phyloP scores from a whole-genome alignment of 1,140 invertebrate species.

The Drosophila takahashii region DNA sequence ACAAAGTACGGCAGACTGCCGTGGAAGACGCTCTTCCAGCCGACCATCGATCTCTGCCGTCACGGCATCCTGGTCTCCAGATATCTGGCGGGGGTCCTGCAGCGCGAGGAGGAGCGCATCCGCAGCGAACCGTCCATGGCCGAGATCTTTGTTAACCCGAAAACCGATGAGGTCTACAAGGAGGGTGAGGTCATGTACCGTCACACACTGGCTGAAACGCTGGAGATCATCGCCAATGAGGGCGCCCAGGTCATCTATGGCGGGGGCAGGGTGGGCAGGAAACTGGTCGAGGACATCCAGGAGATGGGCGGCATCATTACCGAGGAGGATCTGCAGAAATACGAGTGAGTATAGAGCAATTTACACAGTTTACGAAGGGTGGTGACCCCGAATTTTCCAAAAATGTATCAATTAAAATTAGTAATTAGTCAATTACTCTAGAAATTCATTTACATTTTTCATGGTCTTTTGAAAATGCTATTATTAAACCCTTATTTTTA shows the following conservation, averaged over 20 bases:
- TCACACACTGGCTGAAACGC: constrained; percentile 89
- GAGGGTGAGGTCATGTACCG: constrained; percentile 90
- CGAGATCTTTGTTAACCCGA: constrained; percentile 89
- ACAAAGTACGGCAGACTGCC: constrained; percentile 90
- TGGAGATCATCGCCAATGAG: constrained; percentile 89
- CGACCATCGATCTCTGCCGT: constrained; percentile 91
- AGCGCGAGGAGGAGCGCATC: constrained; percentile 86
- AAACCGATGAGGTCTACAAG: constrained; percentile 87
- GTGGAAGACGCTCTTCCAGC: constrained; percentile 93
- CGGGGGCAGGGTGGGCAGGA: constrained; percentile 88
- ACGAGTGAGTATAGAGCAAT: constrained; percentile 73
- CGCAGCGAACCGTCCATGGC: constrained; percentile 87
- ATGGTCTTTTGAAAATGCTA: no score
- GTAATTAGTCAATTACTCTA: no score
- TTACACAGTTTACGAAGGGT: no score
- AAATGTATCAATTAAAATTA: no score
- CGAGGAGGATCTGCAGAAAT: constrained; percentile 90
- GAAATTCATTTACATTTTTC: no score
- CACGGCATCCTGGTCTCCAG: constrained; percentile 89
- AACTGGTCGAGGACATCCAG: constrained; percentile 90
- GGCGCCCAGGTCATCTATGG: constrained; percentile 89
- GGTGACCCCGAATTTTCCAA: no score
- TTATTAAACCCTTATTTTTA: no score
- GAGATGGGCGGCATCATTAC: constrained; percentile 91
- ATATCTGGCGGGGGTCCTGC: constrained; percentile 89